Evolutionary conservation across 2,113 vertebrate genomes (phyloP).

Genomic region (Toxotes chatareus): DNA sequence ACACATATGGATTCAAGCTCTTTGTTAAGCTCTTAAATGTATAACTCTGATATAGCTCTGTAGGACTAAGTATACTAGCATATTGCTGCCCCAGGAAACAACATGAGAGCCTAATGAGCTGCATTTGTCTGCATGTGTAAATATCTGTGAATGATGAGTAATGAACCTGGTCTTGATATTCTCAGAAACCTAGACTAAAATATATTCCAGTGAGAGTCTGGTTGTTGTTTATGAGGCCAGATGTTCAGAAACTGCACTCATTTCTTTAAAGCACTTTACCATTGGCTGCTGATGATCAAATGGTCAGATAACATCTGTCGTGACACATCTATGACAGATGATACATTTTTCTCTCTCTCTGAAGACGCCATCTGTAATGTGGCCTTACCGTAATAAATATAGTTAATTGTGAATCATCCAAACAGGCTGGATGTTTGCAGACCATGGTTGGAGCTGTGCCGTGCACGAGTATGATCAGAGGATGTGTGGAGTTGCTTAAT

Average conservation of each 20-base stretch:
- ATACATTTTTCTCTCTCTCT: conserved; percentile 8
- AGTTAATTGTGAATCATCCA: conserved; percentile 10
- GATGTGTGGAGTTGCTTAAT: conserved; percentile 3
- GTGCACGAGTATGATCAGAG: background rate
- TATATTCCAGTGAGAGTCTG: conserved; percentile 9
- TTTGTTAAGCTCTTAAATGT: background rate
- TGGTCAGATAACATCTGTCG: conserved; percentile 34
- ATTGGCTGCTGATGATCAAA: background rate
- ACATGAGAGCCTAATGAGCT: background rate
- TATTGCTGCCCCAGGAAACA: background rate
- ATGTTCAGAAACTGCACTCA: conserved; percentile 25
- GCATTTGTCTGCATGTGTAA: conserved; percentile 6
- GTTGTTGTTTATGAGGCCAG: conserved; percentile 42
- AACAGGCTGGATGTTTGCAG: conserved; percentile 22
- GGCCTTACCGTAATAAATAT: conserved; percentile 21
- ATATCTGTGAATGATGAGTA: conserved; percentile 11
- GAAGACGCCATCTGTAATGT: conserved; percentile 18
- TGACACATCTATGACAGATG: conserved; percentile 23
- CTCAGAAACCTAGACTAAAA: conserved; percentile 8
- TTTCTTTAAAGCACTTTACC: conserved; percentile 35
- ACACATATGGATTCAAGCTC: background rate
- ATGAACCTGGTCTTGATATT: conserved; percentile 16
- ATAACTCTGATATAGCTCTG: background rate
- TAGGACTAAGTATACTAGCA: background rate
- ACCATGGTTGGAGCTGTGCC: background rate